phyloP scores from a whole-genome alignment of 2,888 invertebrate species.

The Furcula furcula region DNA sequence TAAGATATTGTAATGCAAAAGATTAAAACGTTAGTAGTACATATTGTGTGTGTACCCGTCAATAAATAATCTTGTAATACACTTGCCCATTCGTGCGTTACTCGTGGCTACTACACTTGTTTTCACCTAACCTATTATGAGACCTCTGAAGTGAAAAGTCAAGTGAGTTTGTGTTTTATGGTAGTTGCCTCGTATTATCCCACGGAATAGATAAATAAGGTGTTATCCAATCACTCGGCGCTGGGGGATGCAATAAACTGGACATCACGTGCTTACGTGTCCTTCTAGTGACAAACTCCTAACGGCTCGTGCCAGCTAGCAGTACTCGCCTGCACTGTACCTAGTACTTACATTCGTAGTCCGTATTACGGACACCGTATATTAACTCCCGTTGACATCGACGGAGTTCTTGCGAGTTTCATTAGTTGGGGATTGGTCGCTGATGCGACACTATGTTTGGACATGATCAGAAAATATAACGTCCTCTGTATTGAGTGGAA shows the following conservation, averaged over 20 bases:
- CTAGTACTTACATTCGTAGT: constrained; percentile 63
- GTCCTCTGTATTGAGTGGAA: background rate
- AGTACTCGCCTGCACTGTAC: constrained; percentile 43
- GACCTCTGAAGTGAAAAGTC: constrained; percentile 28
- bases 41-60: constrained; percentile 19
- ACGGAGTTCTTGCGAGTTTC: constrained; percentile 32
- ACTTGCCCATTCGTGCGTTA: constrained; percentile 24
- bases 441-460: constrained; percentile 11
- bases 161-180: constrained; percentile 39
- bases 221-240: constrained; percentile 59
- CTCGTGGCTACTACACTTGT: constrained; percentile 15
- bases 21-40: constrained; percentile 18
- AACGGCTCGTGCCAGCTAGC: constrained; percentile 29
- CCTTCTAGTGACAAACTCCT: constrained; percentile 48
- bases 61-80: constrained; percentile 32
- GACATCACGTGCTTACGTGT: constrained; percentile 61
- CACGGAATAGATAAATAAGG: no score
- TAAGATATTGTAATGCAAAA: constrained; percentile 4
- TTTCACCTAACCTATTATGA: constrained; percentile 18
- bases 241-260: constrained; percentile 61
- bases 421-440: constrained; percentile 28
- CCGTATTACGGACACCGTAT: constrained; percentile 45
- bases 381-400: constrained; percentile 45
- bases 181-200: constrained; percentile 37
- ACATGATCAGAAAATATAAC: constrained; percentile 20